Base-by-base conservation (phyloP, 2,113 vertebrate species). In the Chloroceryle aenea region DNA sequence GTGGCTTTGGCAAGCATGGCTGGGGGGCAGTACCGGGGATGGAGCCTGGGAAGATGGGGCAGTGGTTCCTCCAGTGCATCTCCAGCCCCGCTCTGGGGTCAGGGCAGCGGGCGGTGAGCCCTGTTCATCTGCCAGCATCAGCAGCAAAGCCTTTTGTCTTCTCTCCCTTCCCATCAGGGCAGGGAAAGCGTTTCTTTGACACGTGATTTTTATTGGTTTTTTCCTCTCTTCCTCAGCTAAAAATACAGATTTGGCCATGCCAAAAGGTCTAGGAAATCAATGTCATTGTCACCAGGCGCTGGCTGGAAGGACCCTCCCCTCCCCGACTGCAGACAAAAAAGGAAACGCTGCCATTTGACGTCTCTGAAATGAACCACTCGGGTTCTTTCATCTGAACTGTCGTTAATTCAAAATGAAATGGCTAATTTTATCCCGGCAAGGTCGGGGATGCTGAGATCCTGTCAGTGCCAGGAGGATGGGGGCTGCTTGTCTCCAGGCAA, bases 391-490 rank as follows among this genome's bases (percentile, higher is more conserved):
- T 78, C 83, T 20, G 58, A 38, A 61, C 85, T 30, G 63, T 40
- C 72, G 69, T 64, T 87, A 77, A 94, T 94, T 78, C 86, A 58
- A 66, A 86, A 59, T 1, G 76, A 88, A 92, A 73, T 1, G 83
- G 94, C 74, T 93, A 95, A 96, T 96, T 96, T 97, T 91, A 97
- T 81, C 93, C 82, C 62, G 3, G 85, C 77, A 45, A 87, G 93
- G 89, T 94, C 69, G 4, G 61, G 34, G 95, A 69, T 86, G 93
- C 91, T 66, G 90, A 38, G 68, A 68, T 80, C 67, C 79, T 3
- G 2, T 14, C 77, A 19, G 61, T 0, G 5, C 58, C 3, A 4
- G 40, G 20, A 26, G 58, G 29, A 12, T 2, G 4, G 63, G 48
- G 36, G 34, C 74, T 63, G 64, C 77, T 62, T 6, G 15, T 38